phyloP scores from a whole-genome alignment of 2,797 vertebrate species.

The Prunella strophiata region DNA sequence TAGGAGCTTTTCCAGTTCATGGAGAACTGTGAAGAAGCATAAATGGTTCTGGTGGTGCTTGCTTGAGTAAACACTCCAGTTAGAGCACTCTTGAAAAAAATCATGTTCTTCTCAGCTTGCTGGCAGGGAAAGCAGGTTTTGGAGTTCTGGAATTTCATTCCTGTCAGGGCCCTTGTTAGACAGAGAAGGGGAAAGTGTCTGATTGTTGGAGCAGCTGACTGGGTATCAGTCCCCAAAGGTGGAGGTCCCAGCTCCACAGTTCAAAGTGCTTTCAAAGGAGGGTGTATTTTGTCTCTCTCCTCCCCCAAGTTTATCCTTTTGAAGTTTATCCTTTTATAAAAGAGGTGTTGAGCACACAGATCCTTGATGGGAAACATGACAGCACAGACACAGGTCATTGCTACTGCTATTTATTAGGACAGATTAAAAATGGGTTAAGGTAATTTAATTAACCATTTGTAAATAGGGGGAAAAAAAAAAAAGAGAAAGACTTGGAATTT shows the following conservation, averaged over 20 bases:
- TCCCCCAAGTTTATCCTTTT: neutral
- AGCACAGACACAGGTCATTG: neutral
- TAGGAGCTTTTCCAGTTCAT: neutral
- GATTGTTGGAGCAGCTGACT: neutral
- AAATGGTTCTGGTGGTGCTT: conserved; percentile 3
- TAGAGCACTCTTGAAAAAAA: conserved; percentile 13
- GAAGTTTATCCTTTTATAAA: neutral
- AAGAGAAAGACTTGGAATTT: neutral
- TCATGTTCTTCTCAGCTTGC: neutral
- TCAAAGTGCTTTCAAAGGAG: neutral
- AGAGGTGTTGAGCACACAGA: neutral
- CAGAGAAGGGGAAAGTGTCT: neutral
- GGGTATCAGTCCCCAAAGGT: neutral
- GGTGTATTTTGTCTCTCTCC: neutral
- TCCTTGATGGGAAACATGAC: neutral
- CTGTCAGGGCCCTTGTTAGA: neutral
- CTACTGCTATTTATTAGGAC: neutral
- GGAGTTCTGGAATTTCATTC: neutral
- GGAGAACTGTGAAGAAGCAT: neutral
- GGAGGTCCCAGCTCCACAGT: neutral
- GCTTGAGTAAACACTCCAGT: conserved; percentile 31
- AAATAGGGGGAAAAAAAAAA: neutral
- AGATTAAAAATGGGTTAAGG: neutral
- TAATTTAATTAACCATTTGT: neutral
- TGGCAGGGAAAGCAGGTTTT: neutral